A percentile compares a stretch with the other conserved stretches of the same genome.
phyloP scores from a whole-genome alignment of 2,888 invertebrate species.

The Diaprepes abbreviatus region DNA sequence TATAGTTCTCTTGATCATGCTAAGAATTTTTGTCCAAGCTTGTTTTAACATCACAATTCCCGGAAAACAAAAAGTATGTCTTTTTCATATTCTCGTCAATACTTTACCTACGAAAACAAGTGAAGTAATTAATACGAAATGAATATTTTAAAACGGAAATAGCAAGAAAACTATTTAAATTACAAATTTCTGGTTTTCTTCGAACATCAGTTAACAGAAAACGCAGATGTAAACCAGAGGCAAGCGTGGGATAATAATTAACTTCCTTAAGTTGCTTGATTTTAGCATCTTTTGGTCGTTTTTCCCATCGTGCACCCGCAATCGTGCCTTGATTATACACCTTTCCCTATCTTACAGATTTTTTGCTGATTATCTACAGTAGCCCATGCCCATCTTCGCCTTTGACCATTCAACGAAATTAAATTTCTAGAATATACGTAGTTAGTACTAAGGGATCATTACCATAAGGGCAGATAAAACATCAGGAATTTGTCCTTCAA shows the following conservation, averaged over 20 bases:
- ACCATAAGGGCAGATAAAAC: too few species aligned
- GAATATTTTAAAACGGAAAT: too few species aligned
- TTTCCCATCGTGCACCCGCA: conserved; percentile 31
- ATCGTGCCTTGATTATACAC: conserved; percentile 31
- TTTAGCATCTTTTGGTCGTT: conserved; percentile 13
- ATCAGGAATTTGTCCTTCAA: too few species aligned
- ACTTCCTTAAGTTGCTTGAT: conserved; percentile 16
- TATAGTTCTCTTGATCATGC: too few species aligned
- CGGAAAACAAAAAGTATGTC: too few species aligned
- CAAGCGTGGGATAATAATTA: conserved; percentile 16
- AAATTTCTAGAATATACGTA: not conserved
- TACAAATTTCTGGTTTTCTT: not conserved
- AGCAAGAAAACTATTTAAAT: not conserved
- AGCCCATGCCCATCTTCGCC: conserved; percentile 34
- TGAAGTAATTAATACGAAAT: too few species aligned
- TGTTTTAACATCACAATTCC: too few species aligned
- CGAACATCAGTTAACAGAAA: not conserved
- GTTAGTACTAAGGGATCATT: too few species aligned
- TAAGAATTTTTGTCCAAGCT: too few species aligned
- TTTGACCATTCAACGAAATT: conserved; percentile 13
- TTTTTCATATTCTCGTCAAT: too few species aligned
- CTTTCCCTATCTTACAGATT: conserved; percentile 25
- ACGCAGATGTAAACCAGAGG: not conserved
- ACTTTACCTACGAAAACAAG: too few species aligned
- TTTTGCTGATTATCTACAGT: conserved; percentile 28